Evolutionary conservation across 1,140 invertebrate genomes (phyloP).

Genomic region (Akabosia matsudoensis): DNA sequence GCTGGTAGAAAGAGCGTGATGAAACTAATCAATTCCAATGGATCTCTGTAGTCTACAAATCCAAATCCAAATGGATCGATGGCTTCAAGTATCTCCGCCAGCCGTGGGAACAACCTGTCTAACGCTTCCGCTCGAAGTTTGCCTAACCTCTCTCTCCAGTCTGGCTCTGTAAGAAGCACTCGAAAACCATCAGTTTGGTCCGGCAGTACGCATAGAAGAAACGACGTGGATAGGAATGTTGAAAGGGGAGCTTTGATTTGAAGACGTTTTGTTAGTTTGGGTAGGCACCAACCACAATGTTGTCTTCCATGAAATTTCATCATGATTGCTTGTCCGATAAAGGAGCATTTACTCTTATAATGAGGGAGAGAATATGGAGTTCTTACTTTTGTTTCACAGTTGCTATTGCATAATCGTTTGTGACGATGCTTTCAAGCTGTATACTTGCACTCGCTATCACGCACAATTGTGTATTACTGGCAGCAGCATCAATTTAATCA

Average conservation of each 20-base stretch:
- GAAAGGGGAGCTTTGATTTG: conserved; percentile 1
- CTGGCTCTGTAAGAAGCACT: not conserved
- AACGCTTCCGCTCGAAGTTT: conserved; percentile 18
- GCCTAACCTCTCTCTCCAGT: conserved; percentile 21
- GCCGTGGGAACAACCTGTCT: conserved; percentile 16
- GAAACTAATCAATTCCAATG: conserved; percentile 34
- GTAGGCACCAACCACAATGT: not conserved
- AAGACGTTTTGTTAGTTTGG: not conserved
- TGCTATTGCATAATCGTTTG: not conserved
- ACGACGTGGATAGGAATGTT: no score
- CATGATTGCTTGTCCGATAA: not conserved
- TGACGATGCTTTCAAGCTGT: no score
- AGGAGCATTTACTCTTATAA: not conserved
- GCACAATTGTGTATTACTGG: no score
- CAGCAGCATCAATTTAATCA: no score
- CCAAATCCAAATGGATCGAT: conserved; percentile 11
- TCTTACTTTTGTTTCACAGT: not conserved
- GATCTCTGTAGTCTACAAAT: conserved; percentile 27
- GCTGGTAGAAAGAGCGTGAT: conserved; percentile 33
- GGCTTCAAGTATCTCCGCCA: not conserved
- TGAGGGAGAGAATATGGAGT: not conserved
- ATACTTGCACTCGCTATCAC: no score
- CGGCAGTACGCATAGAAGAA: not conserved
- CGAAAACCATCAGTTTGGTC: not conserved
- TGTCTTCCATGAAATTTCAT: not conserved